Percentiles rank a stretch among this genome's conserved stretches.
Evolutionary conservation across 2,797 vertebrate genomes (phyloP).

Genomic region (Propithecus perrieri): DNA sequence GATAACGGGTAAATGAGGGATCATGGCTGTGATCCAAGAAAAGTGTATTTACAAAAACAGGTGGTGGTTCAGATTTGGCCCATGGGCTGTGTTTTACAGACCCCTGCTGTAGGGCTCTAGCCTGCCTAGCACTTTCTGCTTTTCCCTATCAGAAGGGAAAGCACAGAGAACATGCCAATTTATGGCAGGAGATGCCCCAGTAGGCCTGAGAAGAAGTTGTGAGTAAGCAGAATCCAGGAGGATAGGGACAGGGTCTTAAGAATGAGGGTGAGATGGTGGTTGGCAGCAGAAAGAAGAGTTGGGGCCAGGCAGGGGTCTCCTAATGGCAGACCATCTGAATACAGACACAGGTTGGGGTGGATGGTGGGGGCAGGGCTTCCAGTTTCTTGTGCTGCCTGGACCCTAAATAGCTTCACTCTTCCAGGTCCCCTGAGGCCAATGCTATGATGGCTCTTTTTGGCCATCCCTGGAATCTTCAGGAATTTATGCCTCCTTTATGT

Average conservation of each 20-base stretch:
- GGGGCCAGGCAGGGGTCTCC: too few species aligned
- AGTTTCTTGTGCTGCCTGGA: not conserved
- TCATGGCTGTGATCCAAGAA: not conserved
- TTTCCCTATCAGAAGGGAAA: not conserved
- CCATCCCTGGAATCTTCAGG: not conserved
- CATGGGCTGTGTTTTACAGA: not conserved
- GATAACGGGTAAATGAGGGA: not conserved
- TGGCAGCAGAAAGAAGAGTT: too few species aligned
- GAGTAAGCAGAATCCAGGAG: not conserved
- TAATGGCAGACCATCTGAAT: not conserved
- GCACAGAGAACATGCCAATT: not conserved
- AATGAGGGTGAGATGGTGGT: not conserved
- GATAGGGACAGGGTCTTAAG: not conserved
- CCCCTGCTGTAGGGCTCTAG: not conserved
- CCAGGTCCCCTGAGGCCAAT: not conserved
- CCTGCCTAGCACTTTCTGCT: not conserved
- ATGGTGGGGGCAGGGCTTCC: not conserved
- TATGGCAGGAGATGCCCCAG: not conserved
- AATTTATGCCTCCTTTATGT: not conserved
- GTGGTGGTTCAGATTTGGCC: not conserved
- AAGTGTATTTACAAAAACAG: conserved; percentile 11
- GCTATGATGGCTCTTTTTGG: not conserved
- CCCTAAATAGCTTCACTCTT: not conserved
- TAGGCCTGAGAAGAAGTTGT: not conserved
- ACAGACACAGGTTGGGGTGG: not conserved